Conservation (phyloP, 2,888 invertebrate species). For the Sturmia bella region DNA sequence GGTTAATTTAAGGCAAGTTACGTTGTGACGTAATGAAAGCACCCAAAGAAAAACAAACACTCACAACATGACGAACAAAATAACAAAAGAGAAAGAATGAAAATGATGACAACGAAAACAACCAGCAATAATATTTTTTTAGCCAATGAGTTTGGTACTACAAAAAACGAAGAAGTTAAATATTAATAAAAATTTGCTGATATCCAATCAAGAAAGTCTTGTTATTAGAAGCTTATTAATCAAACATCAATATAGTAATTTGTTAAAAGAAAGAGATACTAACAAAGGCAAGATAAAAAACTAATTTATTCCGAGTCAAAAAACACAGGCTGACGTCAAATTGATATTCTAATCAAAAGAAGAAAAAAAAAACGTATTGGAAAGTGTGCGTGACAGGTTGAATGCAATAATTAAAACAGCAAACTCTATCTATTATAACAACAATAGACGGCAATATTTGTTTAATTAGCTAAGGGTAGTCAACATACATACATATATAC, state of each 20-base stretch:
- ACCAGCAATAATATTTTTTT: no score
- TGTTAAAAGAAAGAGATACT: no score
- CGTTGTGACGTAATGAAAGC: conserved; percentile 19
- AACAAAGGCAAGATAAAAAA: no score
- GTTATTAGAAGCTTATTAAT: no score
- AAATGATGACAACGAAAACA: not conserved
- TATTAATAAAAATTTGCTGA: no score
- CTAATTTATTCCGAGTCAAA: no score
- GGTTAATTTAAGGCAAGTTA: not conserved
- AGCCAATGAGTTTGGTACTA: no score
- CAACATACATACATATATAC: no score
- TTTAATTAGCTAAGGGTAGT: conserved; percentile 38
- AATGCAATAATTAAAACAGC: conserved; percentile 12
- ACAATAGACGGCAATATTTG: conserved; percentile 43
- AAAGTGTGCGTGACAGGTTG: not conserved
- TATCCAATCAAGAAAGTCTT: no score
- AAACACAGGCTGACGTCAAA: not conserved
- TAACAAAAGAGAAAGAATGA: conserved; percentile 9
- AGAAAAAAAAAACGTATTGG: no score
- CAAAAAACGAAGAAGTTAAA: no score
- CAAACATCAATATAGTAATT: no score
- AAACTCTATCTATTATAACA: not conserved
- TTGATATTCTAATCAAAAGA: not conserved
- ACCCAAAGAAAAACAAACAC: not conserved
- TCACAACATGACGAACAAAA: not conserved